Percentiles rank a stretch among this genome's conserved stretches.
Conservation (phyloP, 2,888 invertebrate genomes). For the Salpingus planirostris region DNA sequence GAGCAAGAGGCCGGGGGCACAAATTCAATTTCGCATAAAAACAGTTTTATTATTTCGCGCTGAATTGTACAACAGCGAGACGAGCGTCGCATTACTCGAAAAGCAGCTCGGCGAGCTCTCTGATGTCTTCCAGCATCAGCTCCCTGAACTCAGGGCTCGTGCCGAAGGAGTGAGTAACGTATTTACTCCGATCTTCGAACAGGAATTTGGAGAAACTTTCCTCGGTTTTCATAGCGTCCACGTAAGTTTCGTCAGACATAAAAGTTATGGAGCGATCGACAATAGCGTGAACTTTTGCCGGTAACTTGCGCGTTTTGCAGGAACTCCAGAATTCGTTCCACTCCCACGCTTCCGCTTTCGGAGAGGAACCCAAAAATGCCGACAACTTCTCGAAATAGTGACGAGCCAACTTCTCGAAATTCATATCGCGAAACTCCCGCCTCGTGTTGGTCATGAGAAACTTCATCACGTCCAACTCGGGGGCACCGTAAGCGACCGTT, state of each 20-base stretch:
- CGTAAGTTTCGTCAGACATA: slow-evolving; percentile 19
- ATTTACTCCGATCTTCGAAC: slow-evolving; percentile 25
- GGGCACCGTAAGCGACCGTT: slow-evolving; percentile 26
- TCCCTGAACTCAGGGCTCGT: slow-evolving; percentile 21
- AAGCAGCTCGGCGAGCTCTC: slow-evolving; percentile 25
- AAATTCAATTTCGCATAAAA: too few relatives aligned
- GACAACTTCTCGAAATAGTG: slow-evolving; percentile 12
- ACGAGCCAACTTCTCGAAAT: slow-evolving; percentile 14
- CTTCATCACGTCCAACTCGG: slow-evolving; percentile 27
- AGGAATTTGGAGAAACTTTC: slow-evolving; percentile 23
- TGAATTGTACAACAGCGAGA: too few relatives aligned
- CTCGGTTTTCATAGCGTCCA: slow-evolving; percentile 17
- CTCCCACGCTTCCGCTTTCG: slow-evolving; percentile 16
- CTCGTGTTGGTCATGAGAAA: slow-evolving; percentile 28
- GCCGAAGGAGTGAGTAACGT: slow-evolving; percentile 19
- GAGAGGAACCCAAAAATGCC: too few relatives aligned
- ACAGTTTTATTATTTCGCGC: too few relatives aligned
- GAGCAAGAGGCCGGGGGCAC: too few relatives aligned
- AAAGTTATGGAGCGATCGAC: slow-evolving; percentile 26
- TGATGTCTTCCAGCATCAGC: slow-evolving; percentile 27
- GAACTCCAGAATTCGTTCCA: slow-evolving; percentile 15
- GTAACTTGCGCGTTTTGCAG: slow-evolving; percentile 17
- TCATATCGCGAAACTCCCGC: slow-evolving; percentile 20
- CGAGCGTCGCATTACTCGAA: too few relatives aligned
- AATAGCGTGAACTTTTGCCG: slow-evolving; percentile 23